A percentile compares a stretch with the other conserved stretches of the same genome.
Evolutionary conservation across 2,113 vertebrate genomes (phyloP).

Genomic region (Sminthopsis crassicaudata): DNA sequence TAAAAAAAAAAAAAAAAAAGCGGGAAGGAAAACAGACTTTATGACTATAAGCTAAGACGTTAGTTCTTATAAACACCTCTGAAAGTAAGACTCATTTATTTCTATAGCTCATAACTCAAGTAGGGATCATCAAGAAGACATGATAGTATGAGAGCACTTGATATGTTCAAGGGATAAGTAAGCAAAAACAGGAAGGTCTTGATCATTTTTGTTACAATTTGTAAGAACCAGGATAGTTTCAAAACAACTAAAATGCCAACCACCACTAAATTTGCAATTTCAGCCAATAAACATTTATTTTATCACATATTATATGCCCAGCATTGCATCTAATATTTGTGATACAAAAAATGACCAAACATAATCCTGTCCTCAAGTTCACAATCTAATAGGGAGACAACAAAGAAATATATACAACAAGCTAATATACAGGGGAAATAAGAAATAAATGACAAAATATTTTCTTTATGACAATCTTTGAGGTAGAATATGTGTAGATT

Average conservation of each 20-base stretch:
- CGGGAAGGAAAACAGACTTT: background rate
- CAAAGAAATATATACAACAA: background rate
- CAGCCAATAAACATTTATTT: background rate
- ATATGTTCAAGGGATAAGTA: background rate
- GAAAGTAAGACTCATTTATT: background rate
- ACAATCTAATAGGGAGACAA: background rate
- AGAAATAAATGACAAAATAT: background rate
- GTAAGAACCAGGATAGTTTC: background rate
- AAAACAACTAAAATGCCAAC: background rate
- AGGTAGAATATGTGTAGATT: background rate
- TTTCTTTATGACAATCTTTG: background rate
- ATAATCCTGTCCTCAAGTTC: background rate
- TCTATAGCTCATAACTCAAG: background rate
- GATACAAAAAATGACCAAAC: background rate
- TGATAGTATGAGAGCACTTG: background rate
- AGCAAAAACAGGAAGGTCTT: background rate
- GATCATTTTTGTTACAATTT: background rate
- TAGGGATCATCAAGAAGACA: background rate
- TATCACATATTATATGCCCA: too few species aligned
- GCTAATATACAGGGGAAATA: background rate
- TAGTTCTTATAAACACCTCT: background rate
- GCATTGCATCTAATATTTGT: background rate
- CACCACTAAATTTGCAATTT: background rate
- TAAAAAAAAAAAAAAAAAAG: background rate
- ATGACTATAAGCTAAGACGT: background rate